These are phyloP conservation scores for Fregetta grallaria DNA, from an alignment of 2,113 vertebrate genomes.

Conservation along the genomic window DNA sequence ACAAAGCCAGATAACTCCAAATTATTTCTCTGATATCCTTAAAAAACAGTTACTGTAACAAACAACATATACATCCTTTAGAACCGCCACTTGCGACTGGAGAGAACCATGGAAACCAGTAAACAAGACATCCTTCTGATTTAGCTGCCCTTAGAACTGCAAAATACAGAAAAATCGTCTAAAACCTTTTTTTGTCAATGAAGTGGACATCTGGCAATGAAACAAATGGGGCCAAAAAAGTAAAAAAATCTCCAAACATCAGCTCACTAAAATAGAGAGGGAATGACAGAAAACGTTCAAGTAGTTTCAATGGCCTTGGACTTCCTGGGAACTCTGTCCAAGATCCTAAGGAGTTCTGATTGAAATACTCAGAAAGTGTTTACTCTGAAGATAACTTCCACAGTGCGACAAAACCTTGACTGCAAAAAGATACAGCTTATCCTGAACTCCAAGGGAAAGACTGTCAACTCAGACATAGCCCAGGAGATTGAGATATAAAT, in stretches of 20 bases:
- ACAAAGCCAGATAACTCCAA: neutral
- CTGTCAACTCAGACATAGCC: neutral
- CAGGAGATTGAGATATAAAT: constrained; percentile 34
- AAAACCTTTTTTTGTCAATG: neutral
- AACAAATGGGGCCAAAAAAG: neutral
- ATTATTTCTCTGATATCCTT: neutral
- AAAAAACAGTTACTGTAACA: neutral
- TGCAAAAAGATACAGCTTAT: neutral
- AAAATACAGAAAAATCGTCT: neutral
- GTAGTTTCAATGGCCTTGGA: neutral
- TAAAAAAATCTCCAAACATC: neutral
- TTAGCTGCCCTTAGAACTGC: neutral
- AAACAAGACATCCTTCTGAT: neutral
- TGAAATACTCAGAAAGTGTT: neutral
- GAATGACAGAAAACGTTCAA: neutral
- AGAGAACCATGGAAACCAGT: neutral
- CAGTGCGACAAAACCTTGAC: neutral
- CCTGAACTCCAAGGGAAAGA: neutral
- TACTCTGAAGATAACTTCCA: neutral
- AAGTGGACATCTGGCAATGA: neutral
- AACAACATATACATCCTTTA: neutral
- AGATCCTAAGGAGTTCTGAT: neutral
- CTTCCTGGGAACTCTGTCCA: neutral
- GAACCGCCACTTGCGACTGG: accelerated
- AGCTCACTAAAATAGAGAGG: neutral